A percentile compares a stretch with the other conserved stretches of the same genome.
These are phyloP conservation scores for Lymantria monacha DNA, from an alignment of 2,888 invertebrate species.

Conservation along the genomic window DNA sequence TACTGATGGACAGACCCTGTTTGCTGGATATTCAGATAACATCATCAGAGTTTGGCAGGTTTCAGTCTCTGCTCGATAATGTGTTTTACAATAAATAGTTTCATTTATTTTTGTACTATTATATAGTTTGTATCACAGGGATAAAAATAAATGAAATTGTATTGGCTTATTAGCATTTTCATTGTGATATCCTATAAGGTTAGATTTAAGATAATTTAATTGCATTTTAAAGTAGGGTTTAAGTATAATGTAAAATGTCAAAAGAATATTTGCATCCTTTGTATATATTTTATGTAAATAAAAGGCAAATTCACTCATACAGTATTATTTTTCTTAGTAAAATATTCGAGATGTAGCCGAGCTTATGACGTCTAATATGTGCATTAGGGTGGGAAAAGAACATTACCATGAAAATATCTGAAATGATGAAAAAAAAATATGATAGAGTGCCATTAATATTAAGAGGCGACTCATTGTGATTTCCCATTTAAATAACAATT, in stretches of 20 bases:
- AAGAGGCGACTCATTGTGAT: too few relatives aligned
- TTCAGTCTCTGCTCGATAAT: constrained; percentile 90
- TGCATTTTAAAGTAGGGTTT: constrained; percentile 22
- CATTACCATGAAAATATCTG: too few relatives aligned
- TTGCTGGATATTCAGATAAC: constrained; percentile 99
- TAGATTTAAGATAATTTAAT: constrained; percentile 28
- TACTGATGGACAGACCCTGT: constrained; percentile 98
- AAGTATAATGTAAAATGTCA: constrained; percentile 3
- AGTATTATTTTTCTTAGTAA: constrained; percentile 35
- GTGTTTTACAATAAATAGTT: constrained; percentile 48
- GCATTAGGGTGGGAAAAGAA: too few relatives aligned
- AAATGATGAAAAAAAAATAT: too few relatives aligned
- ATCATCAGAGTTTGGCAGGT: constrained; percentile 99
- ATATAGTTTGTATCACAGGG: constrained; percentile 29
- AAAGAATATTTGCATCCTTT: not conserved
- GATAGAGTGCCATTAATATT: too few relatives aligned
- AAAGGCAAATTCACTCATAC: constrained; percentile 38
- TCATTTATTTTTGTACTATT: constrained; percentile 77
- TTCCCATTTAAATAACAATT: too few relatives aligned
- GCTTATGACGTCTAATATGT: too few relatives aligned
- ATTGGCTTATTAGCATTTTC: constrained; percentile 56
- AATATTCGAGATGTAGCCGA: constrained; percentile 1
- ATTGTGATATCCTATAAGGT: constrained; percentile 64
- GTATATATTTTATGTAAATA: constrained; percentile 60
- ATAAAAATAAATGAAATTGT: constrained; percentile 80